Evolutionary conservation across 1,140 invertebrate species (phyloP).

Genomic region (Cecropterus lyciades): DNA sequence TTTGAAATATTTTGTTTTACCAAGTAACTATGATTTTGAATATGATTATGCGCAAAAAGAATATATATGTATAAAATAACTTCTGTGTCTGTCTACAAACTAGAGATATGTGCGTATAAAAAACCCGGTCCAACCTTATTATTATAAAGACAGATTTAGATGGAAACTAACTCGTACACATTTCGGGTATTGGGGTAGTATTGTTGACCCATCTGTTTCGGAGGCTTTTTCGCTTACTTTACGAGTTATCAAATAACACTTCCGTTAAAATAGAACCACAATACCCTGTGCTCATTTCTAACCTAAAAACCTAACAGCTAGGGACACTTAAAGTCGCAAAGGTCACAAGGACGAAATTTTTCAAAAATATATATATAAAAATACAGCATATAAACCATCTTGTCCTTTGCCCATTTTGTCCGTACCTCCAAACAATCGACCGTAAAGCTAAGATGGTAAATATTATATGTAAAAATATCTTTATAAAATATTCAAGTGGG

Average conservation of each 20-base stretch:
- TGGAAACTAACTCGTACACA: slow-evolving; percentile 69
- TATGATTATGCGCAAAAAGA: too few relatives aligned
- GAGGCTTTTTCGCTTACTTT: slow-evolving; percentile 66
- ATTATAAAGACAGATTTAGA: slow-evolving; percentile 74
- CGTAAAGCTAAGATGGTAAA: slow-evolving; percentile 31
- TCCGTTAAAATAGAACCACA: slow-evolving; percentile 81
- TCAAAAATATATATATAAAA: slow-evolving; percentile 7
- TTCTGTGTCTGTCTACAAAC: slow-evolving; percentile 15
- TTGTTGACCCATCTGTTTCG: slow-evolving; percentile 66
- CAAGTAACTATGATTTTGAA: too few relatives aligned
- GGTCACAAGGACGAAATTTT: slow-evolving; percentile 67
- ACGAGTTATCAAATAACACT: slow-evolving; percentile 72
- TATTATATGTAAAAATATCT: slow-evolving; percentile 5
- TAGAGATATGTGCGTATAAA: slow-evolving; percentile 27
- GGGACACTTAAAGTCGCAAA: slow-evolving; percentile 79
- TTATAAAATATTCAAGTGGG: slow-evolving; percentile 16
- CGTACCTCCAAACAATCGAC: slow-evolving; percentile 19
- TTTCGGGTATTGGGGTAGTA: slow-evolving; percentile 81
- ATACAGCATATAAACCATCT: slow-evolving; percentile 14
- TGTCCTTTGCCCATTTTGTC: slow-evolving; percentile 13
- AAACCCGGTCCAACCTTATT: slow-evolving; percentile 67
- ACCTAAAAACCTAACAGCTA: slow-evolving; percentile 79
- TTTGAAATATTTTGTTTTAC: too few relatives aligned
- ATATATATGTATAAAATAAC: neutral
- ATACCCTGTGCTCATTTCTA: slow-evolving; percentile 82